These are phyloP conservation scores for Plagodis pulveraria DNA, from an alignment of 2,888 invertebrate species.

Conservation along the genomic window DNA sequence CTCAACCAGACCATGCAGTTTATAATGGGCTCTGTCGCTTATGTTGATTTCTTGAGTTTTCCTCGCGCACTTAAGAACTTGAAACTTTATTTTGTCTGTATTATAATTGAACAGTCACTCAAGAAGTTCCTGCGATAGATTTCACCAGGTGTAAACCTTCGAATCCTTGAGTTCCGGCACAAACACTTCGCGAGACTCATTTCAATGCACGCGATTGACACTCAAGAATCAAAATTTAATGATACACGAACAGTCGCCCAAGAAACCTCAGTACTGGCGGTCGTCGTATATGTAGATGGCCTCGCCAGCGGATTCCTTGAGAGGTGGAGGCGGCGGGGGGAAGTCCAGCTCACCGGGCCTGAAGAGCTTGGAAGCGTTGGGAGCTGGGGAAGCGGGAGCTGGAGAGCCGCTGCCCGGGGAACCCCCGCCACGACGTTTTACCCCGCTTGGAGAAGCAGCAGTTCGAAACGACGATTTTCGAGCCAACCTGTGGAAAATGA, in stretches of 20 bases:
- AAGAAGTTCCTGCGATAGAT: not conserved
- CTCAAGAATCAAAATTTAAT: constrained; percentile 16
- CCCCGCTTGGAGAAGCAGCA: constrained; percentile 66
- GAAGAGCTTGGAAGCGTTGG: constrained; percentile 80
- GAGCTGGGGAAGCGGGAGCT: constrained; percentile 78
- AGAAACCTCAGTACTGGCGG: constrained; percentile 67
- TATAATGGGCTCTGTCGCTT: constrained; percentile 23
- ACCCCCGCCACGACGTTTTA: constrained; percentile 77
- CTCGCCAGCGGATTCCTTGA: constrained; percentile 88
- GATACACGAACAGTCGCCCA: constrained; percentile 24
- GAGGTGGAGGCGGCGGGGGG: constrained; percentile 76
- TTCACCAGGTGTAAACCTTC: no score
- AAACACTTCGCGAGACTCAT: not conserved
- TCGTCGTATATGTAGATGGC: constrained; percentile 85
- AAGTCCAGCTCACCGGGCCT: constrained; percentile 75
- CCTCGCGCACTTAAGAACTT: not conserved
- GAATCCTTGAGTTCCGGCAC: not conserved
- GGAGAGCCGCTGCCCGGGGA: constrained; percentile 70
- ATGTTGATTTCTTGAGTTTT: constrained; percentile 9
- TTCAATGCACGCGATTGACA: not conserved
- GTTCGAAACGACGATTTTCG: constrained; percentile 88
- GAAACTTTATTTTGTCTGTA: no score
- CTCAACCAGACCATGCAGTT: constrained; percentile 1
- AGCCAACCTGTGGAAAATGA: constrained; percentile 81
- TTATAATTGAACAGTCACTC: constrained; percentile 10